Evolutionary conservation across 2,888 invertebrate species (phyloP), one percentile per base, ranked within the genome.

Genomic region (Lasius fuliginosus): DNA sequence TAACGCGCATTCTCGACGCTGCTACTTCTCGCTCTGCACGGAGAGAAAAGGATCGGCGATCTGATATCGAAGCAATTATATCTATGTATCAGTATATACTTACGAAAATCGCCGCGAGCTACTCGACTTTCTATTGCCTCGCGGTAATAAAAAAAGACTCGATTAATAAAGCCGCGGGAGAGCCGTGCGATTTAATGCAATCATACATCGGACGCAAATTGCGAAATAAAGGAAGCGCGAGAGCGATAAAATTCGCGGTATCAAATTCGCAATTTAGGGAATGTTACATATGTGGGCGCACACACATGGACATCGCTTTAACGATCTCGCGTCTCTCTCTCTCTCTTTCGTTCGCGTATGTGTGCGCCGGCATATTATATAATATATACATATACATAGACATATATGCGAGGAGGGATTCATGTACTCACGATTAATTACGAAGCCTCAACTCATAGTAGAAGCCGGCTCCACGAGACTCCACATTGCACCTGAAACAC

Each of bases 391-490:
- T 15, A 9, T 15, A 18, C 18, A 27, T 23, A n/a, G n/a, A 36
- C n/a, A 23, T 6, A 33, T 40, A 65, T 42, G 2, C 6, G 27
- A n/a, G n/a, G 23, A 46, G 60, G 60, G 42, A 46, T n/a, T 82
- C 15, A 40, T n/a, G 58, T 92, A 94, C 94, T 94, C 86, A 94
- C 94, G 92, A 92, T 94, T 94, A 94, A 92, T 94, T 91, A 91
- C 92, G 92, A 90, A 92, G 92, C 92, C 93, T 94, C 94, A 94
- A 91, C 94, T 94, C 94, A 94, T 94, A 93, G 93, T 94, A 92
- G 87, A 92, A 92, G 88, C 91, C 91, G 92, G 89, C 92, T 92
- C 92, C 92, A 90, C 92, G 91, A 90, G 89, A 87, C 92, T 92
- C 92, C 94, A 53, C 49, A 94, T 94, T 92, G 92, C 93, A 94